These are phyloP conservation scores for Pristionchus fissidentatus DNA, from an alignment of 2,888 invertebrate genomes.

Conservation along the genomic window DNA sequence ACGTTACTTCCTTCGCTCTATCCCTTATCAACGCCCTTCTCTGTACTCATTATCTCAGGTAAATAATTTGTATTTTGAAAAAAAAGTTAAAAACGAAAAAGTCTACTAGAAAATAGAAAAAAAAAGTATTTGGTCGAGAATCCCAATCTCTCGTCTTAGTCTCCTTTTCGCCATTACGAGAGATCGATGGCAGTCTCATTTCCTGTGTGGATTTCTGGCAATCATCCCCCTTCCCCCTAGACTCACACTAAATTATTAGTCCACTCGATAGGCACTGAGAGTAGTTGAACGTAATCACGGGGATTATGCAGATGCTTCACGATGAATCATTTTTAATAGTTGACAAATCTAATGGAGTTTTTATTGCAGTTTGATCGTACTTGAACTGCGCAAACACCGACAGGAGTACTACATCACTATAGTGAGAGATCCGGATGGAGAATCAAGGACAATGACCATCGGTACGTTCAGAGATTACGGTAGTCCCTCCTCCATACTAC, in stretches of 20 bases:
- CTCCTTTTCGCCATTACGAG: background rate
- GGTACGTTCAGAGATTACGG: slow-evolving; percentile 67
- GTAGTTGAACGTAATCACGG: too few relatives aligned
- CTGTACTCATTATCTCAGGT: slow-evolving; percentile 69
- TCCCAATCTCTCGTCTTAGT: background rate
- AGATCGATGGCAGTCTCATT: too few relatives aligned
- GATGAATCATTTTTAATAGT: too few relatives aligned
- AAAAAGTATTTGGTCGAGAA: too few relatives aligned
- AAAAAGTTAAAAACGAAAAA: slow-evolving; percentile 90
- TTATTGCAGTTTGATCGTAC: slow-evolving; percentile 84
- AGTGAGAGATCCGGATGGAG: slow-evolving; percentile 95
- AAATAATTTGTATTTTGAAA: too few relatives aligned
- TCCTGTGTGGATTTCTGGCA: too few relatives aligned
- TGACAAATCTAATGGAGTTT: too few relatives aligned
- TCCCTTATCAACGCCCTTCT: slow-evolving; percentile 91
- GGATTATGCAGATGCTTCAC: too few relatives aligned
- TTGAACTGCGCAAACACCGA: slow-evolving; percentile 92
- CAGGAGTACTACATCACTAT: slow-evolving; percentile 84
- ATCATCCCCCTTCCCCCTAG: too few relatives aligned
- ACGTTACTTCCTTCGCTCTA: slow-evolving; percentile 86
- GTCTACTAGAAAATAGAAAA: too few relatives aligned
- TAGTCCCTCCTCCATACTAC: background rate
- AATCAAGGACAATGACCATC: slow-evolving; percentile 88
- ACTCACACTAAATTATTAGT: slow-evolving; percentile 9
- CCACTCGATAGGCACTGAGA: background rate